Percentiles rank a stretch among this genome's conserved stretches.
These are phyloP conservation scores for Megalops cyprinoides DNA, from an alignment of 2,797 vertebrate genomes.

Conservation along the genomic window DNA sequence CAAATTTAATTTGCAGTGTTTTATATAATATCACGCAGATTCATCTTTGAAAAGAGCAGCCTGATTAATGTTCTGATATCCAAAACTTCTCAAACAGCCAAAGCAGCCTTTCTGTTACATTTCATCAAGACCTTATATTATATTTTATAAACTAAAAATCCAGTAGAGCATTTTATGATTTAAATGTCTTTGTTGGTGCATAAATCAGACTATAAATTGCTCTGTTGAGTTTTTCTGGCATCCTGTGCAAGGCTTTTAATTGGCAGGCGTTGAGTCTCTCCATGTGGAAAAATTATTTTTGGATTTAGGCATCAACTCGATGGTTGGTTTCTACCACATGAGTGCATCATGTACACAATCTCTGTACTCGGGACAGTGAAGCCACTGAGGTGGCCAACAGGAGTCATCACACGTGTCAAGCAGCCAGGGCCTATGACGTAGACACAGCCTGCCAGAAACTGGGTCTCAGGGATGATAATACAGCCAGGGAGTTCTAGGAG, in stretches of 20 bases:
- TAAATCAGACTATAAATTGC: no score
- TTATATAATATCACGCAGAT: neutral
- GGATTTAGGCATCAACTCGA: constrained; percentile 56
- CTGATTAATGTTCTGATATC: neutral
- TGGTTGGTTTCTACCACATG: constrained; percentile 49
- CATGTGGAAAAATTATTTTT: constrained; percentile 67
- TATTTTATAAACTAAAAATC: no score
- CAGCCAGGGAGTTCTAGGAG: neutral
- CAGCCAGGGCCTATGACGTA: neutral
- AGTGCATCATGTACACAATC: constrained; percentile 40
- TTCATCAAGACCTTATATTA: neutral
- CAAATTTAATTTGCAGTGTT: neutral
- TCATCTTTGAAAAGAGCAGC: neutral
- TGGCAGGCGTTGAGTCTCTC: constrained; percentile 57
- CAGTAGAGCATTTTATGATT: no score
- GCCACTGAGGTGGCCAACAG: constrained; percentile 35
- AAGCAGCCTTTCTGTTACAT: no score
- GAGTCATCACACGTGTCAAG: constrained; percentile 50
- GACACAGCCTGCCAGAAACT: neutral
- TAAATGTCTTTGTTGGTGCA: no score
- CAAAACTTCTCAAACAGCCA: neutral
- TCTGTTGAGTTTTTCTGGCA: no score
- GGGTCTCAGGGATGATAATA: neutral
- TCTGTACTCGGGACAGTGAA: constrained; percentile 44
- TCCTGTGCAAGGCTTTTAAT: constrained; percentile 3